Percentiles rank a stretch among this genome's conserved stretches.
phyloP scores from a whole-genome alignment of 37 sponge, comb jelly and placozoan species.

The Axinella damicornis region DNA sequence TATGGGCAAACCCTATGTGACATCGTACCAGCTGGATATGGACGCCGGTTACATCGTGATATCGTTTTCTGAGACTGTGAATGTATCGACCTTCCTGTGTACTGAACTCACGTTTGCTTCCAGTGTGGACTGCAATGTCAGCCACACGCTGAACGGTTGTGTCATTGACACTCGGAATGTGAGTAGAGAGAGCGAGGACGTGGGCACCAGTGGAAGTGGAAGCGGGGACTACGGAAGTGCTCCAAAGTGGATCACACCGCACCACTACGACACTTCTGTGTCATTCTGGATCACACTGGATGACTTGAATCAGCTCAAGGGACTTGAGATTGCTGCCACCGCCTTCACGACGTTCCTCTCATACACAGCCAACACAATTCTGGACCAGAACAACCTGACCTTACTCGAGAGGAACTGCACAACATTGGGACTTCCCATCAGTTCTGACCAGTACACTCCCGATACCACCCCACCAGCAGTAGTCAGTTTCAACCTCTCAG shows the following conservation, averaged over 20 bases:
- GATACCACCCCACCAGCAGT: constrained; percentile 80
- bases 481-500: constrained; percentile 65
- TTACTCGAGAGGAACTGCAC: constrained; percentile 63
- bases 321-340: constrained; percentile 64
- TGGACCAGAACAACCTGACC: constrained; percentile 67
- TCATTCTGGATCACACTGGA: constrained; percentile 60
- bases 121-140: constrained; percentile 41
- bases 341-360: constrained; percentile 65
- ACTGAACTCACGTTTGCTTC: constrained; percentile 66
- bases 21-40: constrained; percentile 69
- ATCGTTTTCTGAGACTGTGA: constrained; percentile 84
- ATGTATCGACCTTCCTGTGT: constrained; percentile 81
- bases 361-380: constrained; percentile 48
- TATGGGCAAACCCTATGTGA: constrained; percentile 51
- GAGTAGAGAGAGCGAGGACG: constrained; percentile 66
- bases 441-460: constrained; percentile 45
- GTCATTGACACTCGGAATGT: constrained; percentile 68
- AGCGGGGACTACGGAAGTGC: constrained; percentile 86
- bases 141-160: constrained; percentile 77
- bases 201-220: constrained; percentile 78
- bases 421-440: constrained; percentile 26
- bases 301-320: constrained; percentile 87
- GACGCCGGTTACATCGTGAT: constrained; percentile 68
- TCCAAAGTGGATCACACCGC: constrained; percentile 79
- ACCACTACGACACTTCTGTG: constrained; percentile 64